phyloP scores from a whole-genome alignment of 2,113 vertebrate species.

The Odontesthes bonariensis region DNA sequence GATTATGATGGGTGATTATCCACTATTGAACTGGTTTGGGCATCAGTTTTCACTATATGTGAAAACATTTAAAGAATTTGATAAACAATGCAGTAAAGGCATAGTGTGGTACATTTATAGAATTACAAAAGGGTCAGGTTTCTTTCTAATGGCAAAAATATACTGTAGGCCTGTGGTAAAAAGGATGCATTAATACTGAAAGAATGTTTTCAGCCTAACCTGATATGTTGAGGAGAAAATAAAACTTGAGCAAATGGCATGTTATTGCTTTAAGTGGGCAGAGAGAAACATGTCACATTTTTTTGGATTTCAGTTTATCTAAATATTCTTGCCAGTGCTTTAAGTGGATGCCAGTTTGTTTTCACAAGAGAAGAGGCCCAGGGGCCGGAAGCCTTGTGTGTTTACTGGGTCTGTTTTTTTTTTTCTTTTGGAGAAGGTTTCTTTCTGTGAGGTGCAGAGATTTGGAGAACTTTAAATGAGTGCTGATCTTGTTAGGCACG shows the following conservation, averaged over 20 bases:
- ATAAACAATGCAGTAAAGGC: no score
- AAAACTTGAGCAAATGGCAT: constrained; percentile 5
- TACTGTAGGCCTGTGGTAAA: no score
- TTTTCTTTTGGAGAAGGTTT: constrained; percentile 61
- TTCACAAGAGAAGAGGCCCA: constrained; percentile 56
- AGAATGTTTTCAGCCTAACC: no score
- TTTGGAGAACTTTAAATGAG: constrained; percentile 72
- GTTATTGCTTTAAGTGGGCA: constrained; percentile 19
- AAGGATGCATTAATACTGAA: no score
- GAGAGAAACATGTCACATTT: constrained; percentile 3
- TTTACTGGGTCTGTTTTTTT: constrained; percentile 59
- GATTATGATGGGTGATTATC: not conserved
- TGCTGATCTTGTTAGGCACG: constrained; percentile 70
- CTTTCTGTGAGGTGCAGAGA: constrained; percentile 61
- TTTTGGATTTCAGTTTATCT: constrained; percentile 39
- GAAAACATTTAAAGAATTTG: no score
- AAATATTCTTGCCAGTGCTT: constrained; percentile 57
- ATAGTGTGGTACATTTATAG: no score
- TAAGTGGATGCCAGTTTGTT: constrained; percentile 61
- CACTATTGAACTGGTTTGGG: constrained; percentile 3
- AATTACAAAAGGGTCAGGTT: not conserved
- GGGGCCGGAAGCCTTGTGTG: constrained; percentile 54
- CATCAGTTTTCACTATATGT: no score
- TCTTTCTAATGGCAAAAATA: not conserved
- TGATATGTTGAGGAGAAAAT: constrained; percentile 7